These are phyloP conservation scores for Cheilosia urbana DNA, from an alignment of 2,888 invertebrate genomes.

Conservation along the genomic window DNA sequence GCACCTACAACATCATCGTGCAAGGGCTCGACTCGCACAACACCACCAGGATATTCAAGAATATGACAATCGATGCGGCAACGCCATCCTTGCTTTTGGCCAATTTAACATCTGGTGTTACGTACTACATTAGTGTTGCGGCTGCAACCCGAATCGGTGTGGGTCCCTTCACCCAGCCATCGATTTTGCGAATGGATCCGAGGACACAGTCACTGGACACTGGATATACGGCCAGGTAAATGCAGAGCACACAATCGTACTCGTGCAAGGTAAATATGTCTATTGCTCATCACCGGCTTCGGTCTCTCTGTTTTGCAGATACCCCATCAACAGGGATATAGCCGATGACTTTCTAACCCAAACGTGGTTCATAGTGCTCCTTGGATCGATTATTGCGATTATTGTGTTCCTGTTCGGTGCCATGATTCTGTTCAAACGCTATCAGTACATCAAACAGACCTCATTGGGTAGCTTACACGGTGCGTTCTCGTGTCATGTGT, in stretches of 20 bases:
- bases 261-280: not conserved
- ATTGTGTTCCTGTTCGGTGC: conserved; percentile 93
- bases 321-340: conserved; percentile 85
- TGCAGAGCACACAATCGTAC: not conserved
- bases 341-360: conserved; percentile 92
- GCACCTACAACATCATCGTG: conserved; percentile 91
- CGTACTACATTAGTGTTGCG: conserved; percentile 93
- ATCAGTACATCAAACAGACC: conserved; percentile 89
- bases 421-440: conserved; percentile 90
- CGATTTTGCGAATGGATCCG: conserved; percentile 86
- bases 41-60: conserved; percentile 86
- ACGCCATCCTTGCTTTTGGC: conserved; percentile 90
- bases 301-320: conserved; percentile 80
- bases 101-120: conserved; percentile 91
- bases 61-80: conserved; percentile 89
- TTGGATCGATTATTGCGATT: conserved; percentile 93
- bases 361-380: conserved; percentile 95
- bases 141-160: conserved; percentile 92
- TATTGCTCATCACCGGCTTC: not conserved
- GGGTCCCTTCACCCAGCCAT: conserved; percentile 91
- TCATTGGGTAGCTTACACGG: conserved; percentile 86
- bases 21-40: conserved; percentile 86
- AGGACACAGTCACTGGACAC: conserved; percentile 85
- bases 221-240: conserved; percentile 80
- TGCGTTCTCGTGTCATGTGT: conserved; percentile 78